Conservation (phyloP, 2,888 invertebrate species). For the Panzeria rudis region DNA sequence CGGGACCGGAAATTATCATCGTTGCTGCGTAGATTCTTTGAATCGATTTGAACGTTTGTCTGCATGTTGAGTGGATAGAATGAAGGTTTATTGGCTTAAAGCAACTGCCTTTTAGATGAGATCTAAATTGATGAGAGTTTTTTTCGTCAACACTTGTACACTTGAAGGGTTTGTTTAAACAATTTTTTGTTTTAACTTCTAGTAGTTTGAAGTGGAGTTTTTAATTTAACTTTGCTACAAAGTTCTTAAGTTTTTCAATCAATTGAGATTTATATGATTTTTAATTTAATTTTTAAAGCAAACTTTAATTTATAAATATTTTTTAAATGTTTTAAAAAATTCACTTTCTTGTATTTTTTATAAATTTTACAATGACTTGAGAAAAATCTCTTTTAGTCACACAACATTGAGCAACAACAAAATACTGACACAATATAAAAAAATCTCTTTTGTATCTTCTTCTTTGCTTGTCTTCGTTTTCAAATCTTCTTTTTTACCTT, state of each 20-base stretch:
- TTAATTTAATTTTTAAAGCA: background rate
- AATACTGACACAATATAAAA: constrained; percentile 17
- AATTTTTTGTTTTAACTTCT: background rate
- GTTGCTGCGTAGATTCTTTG: constrained; percentile 87
- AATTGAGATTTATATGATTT: background rate
- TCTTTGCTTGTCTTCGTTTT: background rate
- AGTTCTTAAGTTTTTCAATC: background rate
- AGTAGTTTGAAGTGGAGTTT: background rate
- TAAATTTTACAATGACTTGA: background rate
- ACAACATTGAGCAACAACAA: constrained; percentile 32
- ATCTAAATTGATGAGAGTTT: background rate
- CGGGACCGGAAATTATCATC: constrained; percentile 86
- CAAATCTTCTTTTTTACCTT: background rate
- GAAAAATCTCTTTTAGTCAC: constrained; percentile 12
- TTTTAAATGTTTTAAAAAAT: background rate
- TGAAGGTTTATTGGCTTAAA: no score
- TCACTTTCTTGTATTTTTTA: background rate
- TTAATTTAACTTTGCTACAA: background rate
- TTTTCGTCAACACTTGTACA: background rate
- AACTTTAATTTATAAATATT: background rate
- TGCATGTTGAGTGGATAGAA: constrained; percentile 87
- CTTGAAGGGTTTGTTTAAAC: no score
- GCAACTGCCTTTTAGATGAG: background rate
- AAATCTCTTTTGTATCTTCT: background rate
- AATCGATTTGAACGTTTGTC: constrained; percentile 90